Evolutionary conservation across 1,140 invertebrate genomes (phyloP).

Genomic region (Battus philenor): DNA sequence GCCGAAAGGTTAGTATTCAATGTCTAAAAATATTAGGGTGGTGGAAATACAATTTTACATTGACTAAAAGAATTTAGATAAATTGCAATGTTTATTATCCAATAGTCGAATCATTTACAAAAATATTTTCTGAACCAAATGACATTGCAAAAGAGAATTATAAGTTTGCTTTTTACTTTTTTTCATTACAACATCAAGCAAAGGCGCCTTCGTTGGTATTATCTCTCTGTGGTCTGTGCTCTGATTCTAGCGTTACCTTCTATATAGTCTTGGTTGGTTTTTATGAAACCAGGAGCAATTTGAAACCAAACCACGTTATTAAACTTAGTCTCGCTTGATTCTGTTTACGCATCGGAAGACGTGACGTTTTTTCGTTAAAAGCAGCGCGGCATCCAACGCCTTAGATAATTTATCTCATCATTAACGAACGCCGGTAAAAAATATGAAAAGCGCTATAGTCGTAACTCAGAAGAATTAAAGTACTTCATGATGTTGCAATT

Average conservation of each 20-base stretch:
- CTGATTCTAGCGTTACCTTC: not conserved
- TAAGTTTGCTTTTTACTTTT: no score
- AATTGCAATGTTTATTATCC: no score
- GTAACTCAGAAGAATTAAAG: conserved; percentile 33
- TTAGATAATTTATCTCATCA: conserved; percentile 18
- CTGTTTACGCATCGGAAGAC: conserved; percentile 22
- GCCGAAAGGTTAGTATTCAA: no score
- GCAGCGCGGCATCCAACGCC: not conserved
- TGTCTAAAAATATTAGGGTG: no score
- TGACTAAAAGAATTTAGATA: no score
- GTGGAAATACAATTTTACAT: no score
- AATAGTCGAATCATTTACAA: no score
- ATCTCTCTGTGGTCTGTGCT: not conserved
- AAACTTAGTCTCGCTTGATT: conserved; percentile 11
- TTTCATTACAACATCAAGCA: no score
- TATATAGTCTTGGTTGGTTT: conserved; percentile 4
- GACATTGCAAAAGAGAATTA: no score
- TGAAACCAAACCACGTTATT: conserved; percentile 6
- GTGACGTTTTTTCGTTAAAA: conserved; percentile 24
- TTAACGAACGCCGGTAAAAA: conserved; percentile 6
- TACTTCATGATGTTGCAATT: conserved; percentile 24
- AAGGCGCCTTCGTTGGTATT: no score
- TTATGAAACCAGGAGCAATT: conserved; percentile 2
- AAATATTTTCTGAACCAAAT: no score
- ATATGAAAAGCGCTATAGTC: conserved; percentile 33